These are phyloP conservation scores for Pseudocheirus occidentalis DNA, from an alignment of 2,797 vertebrate genomes.

Conservation along the genomic window DNA sequence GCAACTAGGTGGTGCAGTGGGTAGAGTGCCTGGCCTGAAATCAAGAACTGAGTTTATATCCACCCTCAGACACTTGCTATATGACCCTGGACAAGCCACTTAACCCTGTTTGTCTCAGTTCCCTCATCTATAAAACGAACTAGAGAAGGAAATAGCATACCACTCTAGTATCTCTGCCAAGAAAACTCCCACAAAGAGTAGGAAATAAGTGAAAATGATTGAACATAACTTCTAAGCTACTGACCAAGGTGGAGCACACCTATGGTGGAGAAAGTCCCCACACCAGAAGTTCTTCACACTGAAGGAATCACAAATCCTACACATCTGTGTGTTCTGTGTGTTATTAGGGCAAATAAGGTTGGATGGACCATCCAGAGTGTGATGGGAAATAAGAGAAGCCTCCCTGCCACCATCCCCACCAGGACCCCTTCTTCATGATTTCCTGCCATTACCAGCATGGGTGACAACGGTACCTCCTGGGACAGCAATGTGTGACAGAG, in stretches of 20 bases:
- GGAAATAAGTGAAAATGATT: background rate
- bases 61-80: background rate
- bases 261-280: background rate
- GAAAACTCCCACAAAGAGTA: background rate
- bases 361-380: background rate
- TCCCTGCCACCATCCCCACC: background rate
- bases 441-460: background rate
- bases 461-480: background rate
- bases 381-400: no score
- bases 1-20: background rate
- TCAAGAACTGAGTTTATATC: background rate
- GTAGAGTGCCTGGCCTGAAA: background rate
- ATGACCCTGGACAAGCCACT: background rate
- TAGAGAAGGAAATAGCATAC: background rate
- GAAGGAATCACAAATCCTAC: background rate
- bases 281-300: background rate
- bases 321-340: background rate
- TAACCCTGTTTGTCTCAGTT: background rate
- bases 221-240: background rate
- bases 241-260: no score
- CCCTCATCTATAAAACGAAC: background rate
- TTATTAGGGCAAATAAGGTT: background rate
- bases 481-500: background rate
- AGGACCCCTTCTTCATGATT: background rate
- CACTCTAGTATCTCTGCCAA: background rate